Evolutionary conservation across 1,140 invertebrate genomes (phyloP).

Genomic region (Bombus ignitus): DNA sequence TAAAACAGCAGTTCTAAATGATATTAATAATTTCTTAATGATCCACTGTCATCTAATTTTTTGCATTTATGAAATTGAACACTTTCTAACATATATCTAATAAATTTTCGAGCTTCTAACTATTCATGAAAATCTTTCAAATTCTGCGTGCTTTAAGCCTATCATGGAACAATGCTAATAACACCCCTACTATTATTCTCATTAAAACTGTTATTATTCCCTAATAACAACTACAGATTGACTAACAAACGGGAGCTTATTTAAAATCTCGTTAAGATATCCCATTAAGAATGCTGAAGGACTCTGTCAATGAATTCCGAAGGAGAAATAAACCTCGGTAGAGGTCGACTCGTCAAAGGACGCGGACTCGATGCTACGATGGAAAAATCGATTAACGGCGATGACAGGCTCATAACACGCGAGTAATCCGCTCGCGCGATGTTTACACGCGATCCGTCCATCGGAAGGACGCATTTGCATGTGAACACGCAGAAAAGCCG

Average conservation of each 20-base stretch:
- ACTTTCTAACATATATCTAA: no score
- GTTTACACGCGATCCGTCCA: conserved; percentile 49
- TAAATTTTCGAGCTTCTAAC: neutral
- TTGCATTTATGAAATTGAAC: no score
- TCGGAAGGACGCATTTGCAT: conserved; percentile 24
- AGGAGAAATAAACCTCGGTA: neutral
- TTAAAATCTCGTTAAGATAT: neutral
- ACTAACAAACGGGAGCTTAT: neutral
- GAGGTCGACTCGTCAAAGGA: neutral
- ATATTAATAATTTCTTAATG: no score
- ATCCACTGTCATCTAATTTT: no score
- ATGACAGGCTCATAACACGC: conserved; percentile 22
- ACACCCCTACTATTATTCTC: neutral
- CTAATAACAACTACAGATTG: neutral
- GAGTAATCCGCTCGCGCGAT: conserved; percentile 31
- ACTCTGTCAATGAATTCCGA: neutral
- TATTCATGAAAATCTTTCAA: neutral
- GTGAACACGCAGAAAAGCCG: conserved; percentile 38
- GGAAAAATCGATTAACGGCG: conserved; percentile 32
- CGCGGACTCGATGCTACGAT: no score
- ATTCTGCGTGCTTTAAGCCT: neutral
- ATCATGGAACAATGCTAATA: neutral
- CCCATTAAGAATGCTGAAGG: neutral
- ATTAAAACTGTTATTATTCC: neutral
- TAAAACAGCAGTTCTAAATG: no score